Evolutionary conservation across 2,888 invertebrate species (phyloP).

Genomic region (Ochropleura leucogaster): DNA sequence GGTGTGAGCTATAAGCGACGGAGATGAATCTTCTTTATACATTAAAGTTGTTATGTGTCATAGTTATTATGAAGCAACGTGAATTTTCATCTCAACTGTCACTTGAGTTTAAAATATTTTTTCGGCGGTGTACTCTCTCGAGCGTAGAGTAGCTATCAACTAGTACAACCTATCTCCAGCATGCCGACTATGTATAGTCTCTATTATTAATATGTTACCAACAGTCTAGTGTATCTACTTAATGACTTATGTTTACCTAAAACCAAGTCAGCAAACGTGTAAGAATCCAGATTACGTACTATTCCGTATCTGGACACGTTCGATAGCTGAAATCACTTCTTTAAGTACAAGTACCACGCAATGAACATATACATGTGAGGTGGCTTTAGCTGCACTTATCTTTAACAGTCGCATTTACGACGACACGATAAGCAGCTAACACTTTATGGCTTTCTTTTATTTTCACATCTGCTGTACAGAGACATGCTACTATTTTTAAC

Average conservation of each 20-base stretch:
- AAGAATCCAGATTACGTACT: neutral
- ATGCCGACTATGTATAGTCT: neutral
- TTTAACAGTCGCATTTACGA: constrained; percentile 44
- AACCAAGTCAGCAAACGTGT: neutral
- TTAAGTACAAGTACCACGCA: constrained; percentile 6
- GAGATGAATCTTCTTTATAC: neutral
- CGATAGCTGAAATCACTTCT: neutral
- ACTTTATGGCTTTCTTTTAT: constrained; percentile 46
- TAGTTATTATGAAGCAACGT: neutral
- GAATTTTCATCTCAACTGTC: neutral
- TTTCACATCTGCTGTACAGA: constrained; percentile 18
- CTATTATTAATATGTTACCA: neutral
- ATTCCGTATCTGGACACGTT: neutral
- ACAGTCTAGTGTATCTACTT: neutral
- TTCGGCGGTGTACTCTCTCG: neutral
- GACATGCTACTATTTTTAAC: neutral
- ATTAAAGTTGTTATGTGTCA: neutral
- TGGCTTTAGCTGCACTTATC: constrained; percentile 33
- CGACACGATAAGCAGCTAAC: constrained; percentile 36
- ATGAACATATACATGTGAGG: constrained; percentile 11
- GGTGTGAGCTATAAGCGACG: constrained; percentile 47
- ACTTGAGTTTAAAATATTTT: neutral
- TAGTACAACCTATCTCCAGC: neutral
- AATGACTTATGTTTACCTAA: neutral
- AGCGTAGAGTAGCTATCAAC: neutral